phyloP scores from a whole-genome alignment of 1,140 invertebrate genomes.

The Bactericera cockerelli region DNA sequence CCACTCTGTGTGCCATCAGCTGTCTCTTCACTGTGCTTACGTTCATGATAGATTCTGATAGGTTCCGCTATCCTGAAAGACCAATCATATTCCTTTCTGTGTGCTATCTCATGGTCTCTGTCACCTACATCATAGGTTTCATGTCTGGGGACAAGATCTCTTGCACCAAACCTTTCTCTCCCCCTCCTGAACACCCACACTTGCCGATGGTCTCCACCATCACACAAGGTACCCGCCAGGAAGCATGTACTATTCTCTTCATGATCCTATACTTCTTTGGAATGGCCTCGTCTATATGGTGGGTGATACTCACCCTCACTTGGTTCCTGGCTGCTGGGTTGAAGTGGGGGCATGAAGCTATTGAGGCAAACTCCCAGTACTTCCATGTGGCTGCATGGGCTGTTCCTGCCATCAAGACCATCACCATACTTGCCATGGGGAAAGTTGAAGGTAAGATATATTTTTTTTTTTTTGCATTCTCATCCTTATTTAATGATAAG shows the following conservation, averaged over 20 bases:
- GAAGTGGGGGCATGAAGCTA: conserved; percentile 98
- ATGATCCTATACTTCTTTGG: conserved; percentile 97
- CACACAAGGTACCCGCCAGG: conserved; percentile 36
- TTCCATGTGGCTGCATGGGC: conserved; percentile 96
- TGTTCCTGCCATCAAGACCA: conserved; percentile 74
- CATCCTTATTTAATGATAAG: too few species aligned
- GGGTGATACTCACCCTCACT: conserved; percentile 91
- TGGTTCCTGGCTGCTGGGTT: conserved; percentile 98
- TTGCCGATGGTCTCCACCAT: conserved; percentile 56
- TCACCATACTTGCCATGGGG: conserved; percentile 82
- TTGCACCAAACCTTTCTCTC: conserved; percentile 70
- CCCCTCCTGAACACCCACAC: conserved; percentile 43
- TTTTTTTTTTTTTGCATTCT: too few species aligned
- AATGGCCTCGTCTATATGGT: conserved; percentile 95
- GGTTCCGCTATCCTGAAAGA: conserved; percentile 91
- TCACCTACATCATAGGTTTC: conserved; percentile 85
- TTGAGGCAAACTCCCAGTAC: conserved; percentile 93
- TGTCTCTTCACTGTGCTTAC: conserved; percentile 90
- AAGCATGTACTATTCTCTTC: conserved; percentile 79
- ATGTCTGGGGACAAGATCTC: conserved; percentile 67
- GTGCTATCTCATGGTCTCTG: conserved; percentile 90
- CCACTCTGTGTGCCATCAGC: conserved; percentile 73
- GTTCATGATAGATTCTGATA: conserved; percentile 80
- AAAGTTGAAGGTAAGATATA: conserved; percentile 76
- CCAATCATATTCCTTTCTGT: conserved; percentile 95